These are phyloP conservation scores for Barbus barbus DNA, from an alignment of 2,113 vertebrate genomes.

Conservation along the genomic window DNA sequence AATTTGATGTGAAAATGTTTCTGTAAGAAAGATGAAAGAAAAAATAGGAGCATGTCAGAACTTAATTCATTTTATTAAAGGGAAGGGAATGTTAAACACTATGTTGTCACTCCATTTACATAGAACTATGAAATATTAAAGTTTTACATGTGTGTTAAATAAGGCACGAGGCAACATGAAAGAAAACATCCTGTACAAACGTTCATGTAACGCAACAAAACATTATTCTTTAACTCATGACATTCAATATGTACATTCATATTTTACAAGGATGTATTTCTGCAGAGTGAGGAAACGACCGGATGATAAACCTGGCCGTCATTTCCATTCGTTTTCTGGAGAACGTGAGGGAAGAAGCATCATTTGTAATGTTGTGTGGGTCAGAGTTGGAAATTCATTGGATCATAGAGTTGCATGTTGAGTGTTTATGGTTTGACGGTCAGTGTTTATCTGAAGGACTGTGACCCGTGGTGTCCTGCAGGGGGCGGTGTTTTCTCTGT, in stretches of 20 bases:
- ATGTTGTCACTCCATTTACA: conserved; percentile 59
- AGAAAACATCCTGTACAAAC: conserved; percentile 61
- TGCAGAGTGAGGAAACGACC: background rate
- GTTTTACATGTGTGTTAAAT: conserved; percentile 79
- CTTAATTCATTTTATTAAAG: conserved; percentile 63
- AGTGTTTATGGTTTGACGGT: too few species aligned
- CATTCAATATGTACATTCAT: conserved; percentile 56
- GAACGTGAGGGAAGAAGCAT: background rate
- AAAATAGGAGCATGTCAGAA: background rate
- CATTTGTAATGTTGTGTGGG: background rate
- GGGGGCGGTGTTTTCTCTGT: background rate
- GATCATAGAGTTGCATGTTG: too few species aligned
- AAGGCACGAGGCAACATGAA: conserved; percentile 86
- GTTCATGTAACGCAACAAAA: conserved; percentile 6
- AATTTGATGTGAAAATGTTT: too few species aligned
- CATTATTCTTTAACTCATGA: conserved; percentile 41
- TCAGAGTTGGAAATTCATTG: too few species aligned
- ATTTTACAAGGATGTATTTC: conserved; percentile 42
- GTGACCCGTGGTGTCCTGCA: background rate
- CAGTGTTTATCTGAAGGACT: background rate
- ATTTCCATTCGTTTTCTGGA: background rate
- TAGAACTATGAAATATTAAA: conserved; percentile 51
- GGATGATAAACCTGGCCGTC: background rate
- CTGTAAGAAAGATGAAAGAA: background rate
- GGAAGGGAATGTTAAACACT: conserved; percentile 65